These are phyloP conservation scores for Centropus unirufus DNA, from an alignment of 2,113 vertebrate genomes.

Conservation along the genomic window DNA sequence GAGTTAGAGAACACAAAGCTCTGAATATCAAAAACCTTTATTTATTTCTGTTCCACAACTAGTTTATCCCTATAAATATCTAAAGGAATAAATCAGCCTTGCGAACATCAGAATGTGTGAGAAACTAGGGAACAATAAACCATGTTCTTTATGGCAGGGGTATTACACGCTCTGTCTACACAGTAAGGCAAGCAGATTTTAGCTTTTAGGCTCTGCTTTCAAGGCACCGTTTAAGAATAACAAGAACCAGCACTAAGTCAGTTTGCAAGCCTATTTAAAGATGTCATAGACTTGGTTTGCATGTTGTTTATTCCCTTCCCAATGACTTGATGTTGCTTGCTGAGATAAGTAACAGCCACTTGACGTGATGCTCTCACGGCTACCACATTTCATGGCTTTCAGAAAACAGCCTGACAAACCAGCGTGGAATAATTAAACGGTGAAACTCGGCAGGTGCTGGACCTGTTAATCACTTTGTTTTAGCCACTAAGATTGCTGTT, in stretches of 20 bases:
- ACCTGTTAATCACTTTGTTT: background rate
- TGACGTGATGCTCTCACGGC: background rate
- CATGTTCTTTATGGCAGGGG: background rate
- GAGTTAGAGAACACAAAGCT: conserved; percentile 53
- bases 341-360: background rate
- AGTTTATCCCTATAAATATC: conserved; percentile 56
- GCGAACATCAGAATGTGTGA: conserved; percentile 21
- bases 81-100: conserved; percentile 57
- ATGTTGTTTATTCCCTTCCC: background rate
- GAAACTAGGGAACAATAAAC: background rate
- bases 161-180: background rate
- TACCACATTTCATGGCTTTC: background rate
- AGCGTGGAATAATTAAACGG: background rate
- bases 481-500: background rate
- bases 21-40: conserved; percentile 43
- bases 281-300: background rate
- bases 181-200: background rate
- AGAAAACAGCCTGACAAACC: background rate
- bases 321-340: background rate
- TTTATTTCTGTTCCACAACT: conserved; percentile 40
- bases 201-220: background rate
- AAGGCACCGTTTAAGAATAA: background rate
- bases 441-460: background rate
- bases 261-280: background rate
- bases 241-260: background rate